phyloP scores from a whole-genome alignment of 1,140 invertebrate genomes.

The Atta cephalotes region DNA sequence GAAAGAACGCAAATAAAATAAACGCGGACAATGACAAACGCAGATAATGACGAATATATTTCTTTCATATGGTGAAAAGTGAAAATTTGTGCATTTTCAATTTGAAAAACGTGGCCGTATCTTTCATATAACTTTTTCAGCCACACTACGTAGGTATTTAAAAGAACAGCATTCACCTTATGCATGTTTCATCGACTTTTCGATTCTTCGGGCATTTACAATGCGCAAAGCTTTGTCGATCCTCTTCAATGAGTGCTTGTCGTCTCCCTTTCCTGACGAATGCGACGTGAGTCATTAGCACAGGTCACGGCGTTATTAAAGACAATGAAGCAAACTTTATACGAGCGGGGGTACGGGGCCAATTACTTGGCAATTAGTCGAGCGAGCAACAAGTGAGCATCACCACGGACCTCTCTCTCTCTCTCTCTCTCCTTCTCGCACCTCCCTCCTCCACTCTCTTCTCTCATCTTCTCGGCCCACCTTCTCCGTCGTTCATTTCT shows the following conservation, averaged over 20 bases:
- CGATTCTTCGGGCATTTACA: slow-evolving; percentile 48
- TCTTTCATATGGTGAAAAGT: slow-evolving; percentile 37
- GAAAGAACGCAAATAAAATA: slow-evolving; percentile 20
- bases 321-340: slow-evolving; percentile 86
- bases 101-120: neutral
- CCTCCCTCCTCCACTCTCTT: slow-evolving; percentile 61
- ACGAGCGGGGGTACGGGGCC: slow-evolving; percentile 80
- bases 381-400: slow-evolving; percentile 86
- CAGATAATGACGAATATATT: neutral
- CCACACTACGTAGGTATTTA: neutral
- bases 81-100: neutral
- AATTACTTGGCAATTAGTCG: slow-evolving; percentile 87
- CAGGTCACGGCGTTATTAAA: slow-evolving; percentile 86
- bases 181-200: slow-evolving; percentile 52
- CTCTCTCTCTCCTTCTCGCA: slow-evolving; percentile 20
- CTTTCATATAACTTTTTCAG: neutral
- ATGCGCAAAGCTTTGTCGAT: slow-evolving; percentile 59
- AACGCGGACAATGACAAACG: slow-evolving; percentile 36
- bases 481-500: slow-evolving; percentile 59
- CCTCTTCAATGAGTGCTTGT: slow-evolving; percentile 60
- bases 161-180: neutral
- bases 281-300: slow-evolving; percentile 83
- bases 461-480: slow-evolving; percentile 58
- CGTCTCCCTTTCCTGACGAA: slow-evolving; percentile 69
- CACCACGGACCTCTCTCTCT: slow-evolving; percentile 78